Evolutionary conservation across 1,140 invertebrate species (phyloP).

Genomic region (Lepidurus apus): DNA sequence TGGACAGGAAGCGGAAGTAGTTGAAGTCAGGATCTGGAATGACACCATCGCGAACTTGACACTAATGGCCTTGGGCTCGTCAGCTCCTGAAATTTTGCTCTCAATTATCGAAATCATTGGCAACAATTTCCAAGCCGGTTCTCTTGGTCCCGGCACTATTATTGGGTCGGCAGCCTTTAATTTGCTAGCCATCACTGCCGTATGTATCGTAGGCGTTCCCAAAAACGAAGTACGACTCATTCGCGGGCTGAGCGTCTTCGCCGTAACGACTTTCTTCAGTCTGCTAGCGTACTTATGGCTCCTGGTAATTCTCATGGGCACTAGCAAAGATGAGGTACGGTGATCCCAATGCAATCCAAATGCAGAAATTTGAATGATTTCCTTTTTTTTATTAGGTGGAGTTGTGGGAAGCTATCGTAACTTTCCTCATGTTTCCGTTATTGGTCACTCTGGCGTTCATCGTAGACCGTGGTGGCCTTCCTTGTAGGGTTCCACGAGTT

Average conservation of each 20-base stretch:
- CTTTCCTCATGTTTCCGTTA: conserved; percentile 55
- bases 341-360: neutral
- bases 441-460: conserved; percentile 52
- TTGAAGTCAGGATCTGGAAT: conserved; percentile 53
- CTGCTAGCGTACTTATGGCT: conserved; percentile 63
- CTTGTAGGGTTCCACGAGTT: conserved; percentile 32
- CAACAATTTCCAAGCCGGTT: conserved; percentile 52
- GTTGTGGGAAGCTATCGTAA: conserved; percentile 58
- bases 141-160: conserved; percentile 59
- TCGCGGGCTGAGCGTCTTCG: conserved; percentile 49
- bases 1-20: conserved; percentile 42
- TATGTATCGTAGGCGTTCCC: conserved; percentile 55
- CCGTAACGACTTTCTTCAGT: conserved; percentile 53
- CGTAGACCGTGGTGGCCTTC: conserved; percentile 47
- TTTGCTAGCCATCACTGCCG: conserved; percentile 54
- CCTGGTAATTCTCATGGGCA: conserved; percentile 51
- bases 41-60: conserved; percentile 64
- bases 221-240: conserved; percentile 50
- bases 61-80: conserved; percentile 61
- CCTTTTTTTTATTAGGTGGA: conserved; percentile 45
- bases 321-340: conserved; percentile 35
- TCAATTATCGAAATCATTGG: conserved; percentile 58
- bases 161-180: conserved; percentile 64
- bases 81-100: conserved; percentile 60
- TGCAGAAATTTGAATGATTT: neutral